phyloP scores from a whole-genome alignment of 2,888 invertebrate species.

The Cyclophora albipunctata region DNA sequence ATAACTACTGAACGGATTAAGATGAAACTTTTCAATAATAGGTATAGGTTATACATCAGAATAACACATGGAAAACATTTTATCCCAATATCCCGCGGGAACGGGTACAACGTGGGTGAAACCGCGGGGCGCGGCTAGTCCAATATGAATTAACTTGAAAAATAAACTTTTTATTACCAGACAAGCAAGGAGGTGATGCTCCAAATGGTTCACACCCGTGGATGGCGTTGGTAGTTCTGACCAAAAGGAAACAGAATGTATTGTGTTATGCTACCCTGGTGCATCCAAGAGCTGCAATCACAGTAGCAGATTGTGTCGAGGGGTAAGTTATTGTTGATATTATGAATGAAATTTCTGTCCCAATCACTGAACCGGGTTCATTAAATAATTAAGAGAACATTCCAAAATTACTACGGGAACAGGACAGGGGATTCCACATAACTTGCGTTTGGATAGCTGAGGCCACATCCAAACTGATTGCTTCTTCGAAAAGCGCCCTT shows the following conservation, averaged over 20 bases:
- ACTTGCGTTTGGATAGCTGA: background rate
- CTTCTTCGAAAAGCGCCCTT: too few species aligned
- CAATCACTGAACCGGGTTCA: background rate
- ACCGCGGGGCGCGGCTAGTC: too few species aligned
- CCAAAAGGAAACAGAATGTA: slow-evolving; percentile 40
- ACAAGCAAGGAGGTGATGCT: slow-evolving; percentile 23
- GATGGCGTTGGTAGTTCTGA: slow-evolving; percentile 47
- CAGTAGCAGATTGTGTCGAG: slow-evolving; percentile 53
- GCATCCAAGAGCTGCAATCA: slow-evolving; percentile 54
- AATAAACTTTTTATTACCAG: too few species aligned
- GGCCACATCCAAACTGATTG: too few species aligned
- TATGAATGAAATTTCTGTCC: background rate
- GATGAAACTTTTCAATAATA: too few species aligned
- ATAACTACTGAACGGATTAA: too few species aligned
- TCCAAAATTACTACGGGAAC: background rate
- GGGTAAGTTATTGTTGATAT: slow-evolving; percentile 30
- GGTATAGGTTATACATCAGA: too few species aligned
- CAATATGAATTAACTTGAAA: too few species aligned
- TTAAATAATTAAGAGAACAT: too few species aligned
- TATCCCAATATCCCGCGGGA: too few species aligned
- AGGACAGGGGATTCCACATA: background rate
- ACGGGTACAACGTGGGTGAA: too few species aligned
- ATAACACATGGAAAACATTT: too few species aligned
- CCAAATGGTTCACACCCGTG: slow-evolving; percentile 50
- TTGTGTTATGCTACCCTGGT: slow-evolving; percentile 59